These are phyloP conservation scores for Aurelia aurita DNA, from an alignment of 30 jellyfish, hydroid and myxozoan species.

Conservation along the genomic window DNA sequence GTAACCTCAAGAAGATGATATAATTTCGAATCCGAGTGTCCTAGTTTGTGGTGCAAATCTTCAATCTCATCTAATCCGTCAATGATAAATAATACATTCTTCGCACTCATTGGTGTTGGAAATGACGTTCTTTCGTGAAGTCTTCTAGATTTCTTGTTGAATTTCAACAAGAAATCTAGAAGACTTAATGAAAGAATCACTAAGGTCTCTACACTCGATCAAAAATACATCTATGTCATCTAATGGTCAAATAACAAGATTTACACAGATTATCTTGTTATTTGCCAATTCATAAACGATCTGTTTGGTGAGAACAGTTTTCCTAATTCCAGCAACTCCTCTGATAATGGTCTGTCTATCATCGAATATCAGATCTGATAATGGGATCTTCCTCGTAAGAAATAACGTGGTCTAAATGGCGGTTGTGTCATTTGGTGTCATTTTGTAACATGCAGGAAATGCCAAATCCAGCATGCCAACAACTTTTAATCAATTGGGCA, in stretches of 20 bases:
- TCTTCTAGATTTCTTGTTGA: not conserved
- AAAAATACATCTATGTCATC: too few species aligned
- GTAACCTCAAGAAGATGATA: not conserved
- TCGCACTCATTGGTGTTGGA: not conserved
- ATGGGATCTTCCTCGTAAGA: too few species aligned
- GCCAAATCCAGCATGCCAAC: too few species aligned
- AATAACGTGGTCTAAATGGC: too few species aligned
- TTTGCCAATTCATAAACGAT: too few species aligned
- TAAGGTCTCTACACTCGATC: not conserved
- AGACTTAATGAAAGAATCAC: too few species aligned
- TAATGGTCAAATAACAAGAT: too few species aligned
- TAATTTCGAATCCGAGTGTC: not conserved
- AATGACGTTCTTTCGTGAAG: not conserved
- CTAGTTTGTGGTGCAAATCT: not conserved
- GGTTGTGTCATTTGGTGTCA: too few species aligned
- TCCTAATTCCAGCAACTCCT: not conserved
- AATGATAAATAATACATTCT: not conserved
- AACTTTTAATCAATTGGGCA: too few species aligned
- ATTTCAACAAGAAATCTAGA: too few species aligned
- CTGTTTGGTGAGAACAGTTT: not conserved
- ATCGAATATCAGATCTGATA: not conserved
- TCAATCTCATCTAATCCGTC: slow-evolving; percentile 5
- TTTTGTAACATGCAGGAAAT: not conserved
- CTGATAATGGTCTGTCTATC: not conserved
- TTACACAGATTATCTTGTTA: too few species aligned